phyloP scores from a whole-genome alignment of 2,113 vertebrate genomes.

The Ageneiosus marmoratus region DNA sequence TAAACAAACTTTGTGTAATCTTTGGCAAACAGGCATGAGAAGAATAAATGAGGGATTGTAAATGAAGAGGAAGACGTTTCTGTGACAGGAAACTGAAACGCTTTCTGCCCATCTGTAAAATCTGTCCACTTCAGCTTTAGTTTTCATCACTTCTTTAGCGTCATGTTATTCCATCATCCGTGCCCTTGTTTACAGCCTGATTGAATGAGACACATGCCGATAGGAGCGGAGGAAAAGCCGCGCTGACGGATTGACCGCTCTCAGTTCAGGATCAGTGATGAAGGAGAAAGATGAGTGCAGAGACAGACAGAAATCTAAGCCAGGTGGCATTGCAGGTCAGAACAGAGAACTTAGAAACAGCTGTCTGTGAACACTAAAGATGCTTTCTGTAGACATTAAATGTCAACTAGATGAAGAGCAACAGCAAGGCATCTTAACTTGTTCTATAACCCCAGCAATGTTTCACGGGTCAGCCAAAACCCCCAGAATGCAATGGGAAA shows the following conservation, averaged over 20 bases:
- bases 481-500: too few relatives aligned
- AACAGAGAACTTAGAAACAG: background rate
- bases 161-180: background rate
- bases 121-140: background rate
- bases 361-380: background rate
- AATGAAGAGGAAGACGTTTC: constrained; percentile 4
- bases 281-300: background rate
- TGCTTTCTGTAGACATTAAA: background rate
- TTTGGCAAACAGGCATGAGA: background rate
- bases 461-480: too few relatives aligned
- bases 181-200: constrained; percentile 16
- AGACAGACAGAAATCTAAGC: constrained; percentile 16
- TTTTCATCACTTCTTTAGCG: background rate
- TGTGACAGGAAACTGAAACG: constrained; percentile 8
- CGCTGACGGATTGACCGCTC: background rate
- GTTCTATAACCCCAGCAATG: background rate
- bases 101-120: constrained; percentile 8
- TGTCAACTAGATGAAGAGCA: background rate
- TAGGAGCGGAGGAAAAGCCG: background rate
- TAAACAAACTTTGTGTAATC: constrained; percentile 47
- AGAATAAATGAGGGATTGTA: constrained; percentile 14
- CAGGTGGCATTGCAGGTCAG: constrained; percentile 16
- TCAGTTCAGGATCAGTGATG: background rate
- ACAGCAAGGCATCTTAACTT: background rate
- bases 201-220: constrained; percentile 7